Conservation (phyloP, 2,888 invertebrate species). For the Dichetophora obliterata region DNA sequence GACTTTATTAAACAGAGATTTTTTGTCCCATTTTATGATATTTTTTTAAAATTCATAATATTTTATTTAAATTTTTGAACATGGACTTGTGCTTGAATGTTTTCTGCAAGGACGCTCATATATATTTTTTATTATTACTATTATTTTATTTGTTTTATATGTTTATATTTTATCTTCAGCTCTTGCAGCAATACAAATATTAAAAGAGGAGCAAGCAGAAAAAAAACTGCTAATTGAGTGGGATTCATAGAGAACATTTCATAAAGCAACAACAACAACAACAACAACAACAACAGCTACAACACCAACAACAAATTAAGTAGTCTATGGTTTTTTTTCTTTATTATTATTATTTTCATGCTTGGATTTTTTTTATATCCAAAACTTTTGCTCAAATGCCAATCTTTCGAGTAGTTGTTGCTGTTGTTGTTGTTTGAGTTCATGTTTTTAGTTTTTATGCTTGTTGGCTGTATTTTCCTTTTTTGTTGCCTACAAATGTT, state of each 20-base stretch:
- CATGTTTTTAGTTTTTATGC: not conserved
- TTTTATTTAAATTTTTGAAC: too few relatives aligned
- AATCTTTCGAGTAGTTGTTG: not conserved
- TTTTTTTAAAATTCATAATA: too few relatives aligned
- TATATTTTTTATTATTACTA: slow-evolving; percentile 29
- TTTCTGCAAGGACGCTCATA: too few relatives aligned
- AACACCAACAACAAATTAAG: not conserved
- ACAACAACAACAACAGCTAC: slow-evolving; percentile 10
- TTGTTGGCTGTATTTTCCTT: not conserved
- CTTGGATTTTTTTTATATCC: too few relatives aligned
- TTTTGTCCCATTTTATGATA: too few relatives aligned
- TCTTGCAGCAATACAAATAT: slow-evolving; percentile 5
- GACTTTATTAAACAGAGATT: too few relatives aligned
- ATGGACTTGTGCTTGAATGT: too few relatives aligned
- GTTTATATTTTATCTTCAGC: slow-evolving; percentile 8
- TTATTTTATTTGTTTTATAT: slow-evolving; percentile 17
- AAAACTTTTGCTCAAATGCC: slow-evolving; percentile 3
- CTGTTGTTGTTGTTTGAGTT: not conserved
- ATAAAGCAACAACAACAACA: slow-evolving; percentile 13
- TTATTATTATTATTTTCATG: too few relatives aligned
- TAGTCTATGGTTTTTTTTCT: not conserved
- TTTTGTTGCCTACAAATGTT: not conserved
- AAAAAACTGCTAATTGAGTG: slow-evolving; percentile 57
- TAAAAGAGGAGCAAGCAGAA: not conserved
- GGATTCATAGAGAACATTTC: slow-evolving; percentile 61